Conservation (phyloP, 2,888 invertebrate species). For the Leuctra nigra region DNA sequence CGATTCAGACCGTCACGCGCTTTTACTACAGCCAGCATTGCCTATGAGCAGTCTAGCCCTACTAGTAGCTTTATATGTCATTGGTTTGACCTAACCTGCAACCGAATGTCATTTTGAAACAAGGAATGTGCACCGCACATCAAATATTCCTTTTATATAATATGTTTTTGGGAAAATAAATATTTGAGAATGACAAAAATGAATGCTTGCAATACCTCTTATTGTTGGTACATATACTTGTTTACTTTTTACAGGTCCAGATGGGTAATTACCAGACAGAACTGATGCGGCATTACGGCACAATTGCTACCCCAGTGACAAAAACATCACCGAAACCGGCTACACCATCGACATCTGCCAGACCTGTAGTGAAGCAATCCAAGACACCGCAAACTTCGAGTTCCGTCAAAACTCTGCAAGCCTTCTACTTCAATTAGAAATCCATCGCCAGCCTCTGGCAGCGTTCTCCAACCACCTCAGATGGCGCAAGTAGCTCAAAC, state of each 20-base stretch:
- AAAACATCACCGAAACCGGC: not conserved
- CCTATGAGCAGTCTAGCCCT: no score
- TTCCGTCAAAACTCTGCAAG: not conserved
- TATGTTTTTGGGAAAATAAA: no score
- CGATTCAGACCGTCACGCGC: no score
- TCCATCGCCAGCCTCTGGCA: not conserved
- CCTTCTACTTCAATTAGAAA: no score
- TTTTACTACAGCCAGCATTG: no score
- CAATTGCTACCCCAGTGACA: not conserved
- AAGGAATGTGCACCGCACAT: no score
- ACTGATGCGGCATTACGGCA: conserved; percentile 2
- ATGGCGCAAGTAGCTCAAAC: no score
- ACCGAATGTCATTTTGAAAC: no score
- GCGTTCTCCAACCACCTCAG: not conserved
- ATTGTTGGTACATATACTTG: conserved; percentile 23
- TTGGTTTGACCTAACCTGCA: no score
- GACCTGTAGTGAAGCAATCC: not conserved
- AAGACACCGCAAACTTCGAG: not conserved
- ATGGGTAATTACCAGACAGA: conserved; percentile 13
- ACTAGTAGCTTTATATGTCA: no score
- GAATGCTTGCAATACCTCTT: conserved; percentile 41
- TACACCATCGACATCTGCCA: not conserved
- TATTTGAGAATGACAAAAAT: conserved; percentile 34
- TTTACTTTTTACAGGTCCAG: conserved; percentile 4
- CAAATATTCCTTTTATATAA: no score